Evolutionary conservation across 2,888 invertebrate species (phyloP), one percentile per base, ranked within the genome.

Genomic region (Prosapia bicincta): DNA sequence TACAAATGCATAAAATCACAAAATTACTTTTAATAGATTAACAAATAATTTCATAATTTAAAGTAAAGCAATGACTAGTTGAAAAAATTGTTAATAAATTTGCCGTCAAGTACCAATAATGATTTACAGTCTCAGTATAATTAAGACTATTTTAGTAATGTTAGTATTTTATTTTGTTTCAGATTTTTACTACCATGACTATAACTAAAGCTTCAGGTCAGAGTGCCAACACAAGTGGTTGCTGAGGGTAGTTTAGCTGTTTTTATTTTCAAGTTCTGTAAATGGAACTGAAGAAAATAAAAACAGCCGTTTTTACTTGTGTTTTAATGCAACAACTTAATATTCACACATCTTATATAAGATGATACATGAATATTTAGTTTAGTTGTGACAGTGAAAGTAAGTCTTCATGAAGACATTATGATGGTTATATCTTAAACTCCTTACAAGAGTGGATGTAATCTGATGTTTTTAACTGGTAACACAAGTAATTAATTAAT

Each of bases 241-340:
- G 89, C 88, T 89, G 89, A 88, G 88, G 88, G 86, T 89, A 88
- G 79, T 65, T 66, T 6, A 38, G 80, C 54, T 54, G 54, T 54
- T 54, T 54, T 54, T 54, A n/a, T 54, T 30, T 54, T 54, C 1
- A 20, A 54, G 20, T 54, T 54, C 54, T 13, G 7, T 54, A 54
- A 13, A 20, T 54, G 54, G 54, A 54, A 54, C 20, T 54, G 15
- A 13, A 38, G 3, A 20, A 54, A 20, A 54, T 5, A 20, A 13
- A 54, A 54, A 20, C 54, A 54, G 54, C 54, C 3, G 54, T 54
- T 20, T n/a, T 5, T 54, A 54, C 54, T 54, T 54, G 10, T 54
- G n/a, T 54, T 54, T 54, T 20, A 6, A 20, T 20, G 7, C 38
- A 54, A 20, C 20, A 54, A 54, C 54, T 54, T 20, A 20, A 54